Conservation (phyloP, 1,140 invertebrate species). For the Spodoptera litura region DNA sequence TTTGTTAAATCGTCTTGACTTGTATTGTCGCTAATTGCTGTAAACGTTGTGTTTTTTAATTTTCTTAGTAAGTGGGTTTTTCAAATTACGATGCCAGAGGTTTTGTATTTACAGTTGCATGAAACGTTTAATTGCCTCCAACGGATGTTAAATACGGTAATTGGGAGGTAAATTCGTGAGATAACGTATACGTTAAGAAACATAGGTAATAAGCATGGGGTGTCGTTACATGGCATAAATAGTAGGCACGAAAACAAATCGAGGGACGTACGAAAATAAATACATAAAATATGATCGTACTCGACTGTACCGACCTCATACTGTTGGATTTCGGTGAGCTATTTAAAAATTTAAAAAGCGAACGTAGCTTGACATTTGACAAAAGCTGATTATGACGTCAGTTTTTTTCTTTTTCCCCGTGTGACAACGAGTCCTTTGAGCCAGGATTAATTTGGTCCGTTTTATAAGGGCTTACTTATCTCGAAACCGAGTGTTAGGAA, state of each 20-base stretch:
- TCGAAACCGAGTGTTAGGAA: constrained; percentile 74
- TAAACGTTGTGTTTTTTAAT: constrained; percentile 79
- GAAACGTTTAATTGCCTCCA: constrained; percentile 78
- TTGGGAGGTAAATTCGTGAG: constrained; percentile 74
- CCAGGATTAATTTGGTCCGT: constrained; percentile 83
- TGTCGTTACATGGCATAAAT: constrained; percentile 16
- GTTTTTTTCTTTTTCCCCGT: constrained; percentile 73
- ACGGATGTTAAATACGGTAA: constrained; percentile 80
- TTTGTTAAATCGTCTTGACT: constrained; percentile 72
- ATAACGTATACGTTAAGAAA: constrained; percentile 69
- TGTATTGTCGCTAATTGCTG: constrained; percentile 77
- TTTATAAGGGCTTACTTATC: constrained; percentile 85
- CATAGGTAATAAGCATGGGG: constrained; percentile 40
- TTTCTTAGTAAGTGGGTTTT: constrained; percentile 78
- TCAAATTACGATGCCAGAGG: constrained; percentile 76
- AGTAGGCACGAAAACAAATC: not conserved
- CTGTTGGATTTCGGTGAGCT: constrained; percentile 66
- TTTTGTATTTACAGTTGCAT: constrained; percentile 81
- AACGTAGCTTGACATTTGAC: constrained; percentile 82
- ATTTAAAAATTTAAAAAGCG: constrained; percentile 82
- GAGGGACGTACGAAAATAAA: not conserved
- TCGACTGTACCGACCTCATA: constrained; percentile 61
- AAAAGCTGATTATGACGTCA: constrained; percentile 86
- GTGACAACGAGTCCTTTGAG: constrained; percentile 74
- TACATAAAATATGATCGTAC: constrained; percentile 20